Evolutionary conservation across 2,888 invertebrate species (phyloP), one percentile per base, ranked within the genome.

Genomic region (Eledona agricola): DNA sequence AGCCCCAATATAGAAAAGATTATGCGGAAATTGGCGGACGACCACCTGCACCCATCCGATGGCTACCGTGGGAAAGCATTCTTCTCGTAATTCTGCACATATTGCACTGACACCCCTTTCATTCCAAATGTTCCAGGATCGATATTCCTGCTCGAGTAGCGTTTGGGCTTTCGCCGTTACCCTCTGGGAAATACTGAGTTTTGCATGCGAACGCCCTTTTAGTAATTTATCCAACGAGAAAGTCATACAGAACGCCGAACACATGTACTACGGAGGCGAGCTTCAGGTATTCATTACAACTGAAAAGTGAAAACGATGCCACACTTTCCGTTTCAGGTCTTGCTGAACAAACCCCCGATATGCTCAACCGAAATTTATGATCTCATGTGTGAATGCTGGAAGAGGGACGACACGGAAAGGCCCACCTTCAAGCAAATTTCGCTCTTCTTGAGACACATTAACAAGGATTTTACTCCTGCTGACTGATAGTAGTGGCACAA

Each of bases 281-380:
- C 69, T 83, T 60, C 81, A 83, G 77, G 83, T 83, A 70, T 20
- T 13, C 2, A 15, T 19, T 15, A 2, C 19, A 20, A 28, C 6
- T 19, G 12, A 23, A 10, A 19, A 29, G 17, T 51, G 12, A 28
- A 32, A 34, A 26, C 3, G 16, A 34, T 5, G n/a, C 26, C n/a
- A 22, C 10, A 5, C 20, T 54, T 59, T 58, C 20, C 40, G 23
- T 69, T 68, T 43, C 78, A 83, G 79, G 82, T 84, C 58, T 56
- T 74, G n/a, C 59, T 76, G 49, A 88, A 88, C 63, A 83, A 87
- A 65, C 91, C 91, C 25, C 81, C 83, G 38, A 83, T 88, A 55
- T 91, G 90, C 74, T 87, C 90, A 6, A 80, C 83, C 9, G 85
- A 87, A 63, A 84, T 91, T 32, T 90, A 90, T 77, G 83, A 85